These are phyloP conservation scores for Drosophila acutilabella DNA, from an alignment of 2,888 invertebrate genomes.

Conservation along the genomic window DNA sequence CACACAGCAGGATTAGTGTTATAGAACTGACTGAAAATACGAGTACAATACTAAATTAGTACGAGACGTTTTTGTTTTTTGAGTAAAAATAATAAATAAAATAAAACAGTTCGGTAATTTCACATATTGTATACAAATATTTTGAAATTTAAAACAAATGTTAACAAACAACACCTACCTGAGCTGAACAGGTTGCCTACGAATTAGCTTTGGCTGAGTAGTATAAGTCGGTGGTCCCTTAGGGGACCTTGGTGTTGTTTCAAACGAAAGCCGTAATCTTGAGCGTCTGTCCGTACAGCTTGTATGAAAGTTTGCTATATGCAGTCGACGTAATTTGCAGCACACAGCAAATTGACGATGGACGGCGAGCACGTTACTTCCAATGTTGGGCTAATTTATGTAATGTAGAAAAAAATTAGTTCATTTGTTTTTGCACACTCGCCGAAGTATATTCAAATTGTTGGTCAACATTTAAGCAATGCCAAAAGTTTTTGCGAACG, in stretches of 20 bases:
- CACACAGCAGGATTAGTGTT: slow-evolving; percentile 58
- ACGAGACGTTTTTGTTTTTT: neutral
- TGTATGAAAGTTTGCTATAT: slow-evolving; percentile 25
- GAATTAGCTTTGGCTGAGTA: slow-evolving; percentile 38
- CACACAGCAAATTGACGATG: slow-evolving; percentile 53
- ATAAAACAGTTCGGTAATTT: neutral
- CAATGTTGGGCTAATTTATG: slow-evolving; percentile 67
- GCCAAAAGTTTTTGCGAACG: neutral
- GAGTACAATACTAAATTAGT: slow-evolving; percentile 9
- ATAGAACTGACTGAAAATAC: slow-evolving; percentile 57
- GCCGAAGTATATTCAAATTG: neutral
- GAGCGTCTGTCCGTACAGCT: slow-evolving; percentile 23
- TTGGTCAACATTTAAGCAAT: neutral
- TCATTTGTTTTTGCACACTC: slow-evolving; percentile 4
- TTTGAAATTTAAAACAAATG: slow-evolving; percentile 7
- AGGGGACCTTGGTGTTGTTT: slow-evolving; percentile 33
- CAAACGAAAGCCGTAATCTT: slow-evolving; percentile 20
- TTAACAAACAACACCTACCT: slow-evolving; percentile 36
- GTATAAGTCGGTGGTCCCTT: slow-evolving; percentile 33
- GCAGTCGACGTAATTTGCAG: slow-evolving; percentile 57
- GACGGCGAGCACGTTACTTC: slow-evolving; percentile 56
- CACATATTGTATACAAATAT: slow-evolving; percentile 3
- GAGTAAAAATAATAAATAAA: neutral
- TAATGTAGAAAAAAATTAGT: slow-evolving; percentile 42
- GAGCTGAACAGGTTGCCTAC: slow-evolving; percentile 44